These are phyloP conservation scores for Anarsia innoxiella DNA, from an alignment of 2,888 invertebrate genomes.

Conservation along the genomic window DNA sequence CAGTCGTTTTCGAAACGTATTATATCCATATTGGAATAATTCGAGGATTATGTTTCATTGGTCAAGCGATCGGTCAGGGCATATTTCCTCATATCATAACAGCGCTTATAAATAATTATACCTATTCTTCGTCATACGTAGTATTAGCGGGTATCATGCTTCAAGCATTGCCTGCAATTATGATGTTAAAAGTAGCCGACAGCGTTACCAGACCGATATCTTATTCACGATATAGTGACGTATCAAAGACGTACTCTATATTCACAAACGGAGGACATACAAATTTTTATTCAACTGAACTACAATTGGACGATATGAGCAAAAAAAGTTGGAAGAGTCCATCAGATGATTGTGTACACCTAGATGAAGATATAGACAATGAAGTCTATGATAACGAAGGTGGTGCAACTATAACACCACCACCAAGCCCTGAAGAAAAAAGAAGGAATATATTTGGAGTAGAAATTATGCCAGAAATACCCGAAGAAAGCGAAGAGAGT, in stretches of 20 bases:
- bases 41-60: conserved; percentile 52
- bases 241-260: conserved; percentile 52
- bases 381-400: conserved; percentile 32
- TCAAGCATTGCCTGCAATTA: conserved; percentile 55
- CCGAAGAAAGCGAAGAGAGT: conserved; percentile 66
- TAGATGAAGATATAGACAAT: conserved; percentile 33
- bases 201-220: conserved; percentile 39
- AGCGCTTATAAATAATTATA: conserved; percentile 50
- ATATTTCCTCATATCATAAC: conserved; percentile 62
- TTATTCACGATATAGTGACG: conserved; percentile 53
- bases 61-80: conserved; percentile 63
- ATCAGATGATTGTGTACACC: conserved; percentile 54
- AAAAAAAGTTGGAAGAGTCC: conserved; percentile 68
- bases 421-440: conserved; percentile 64
- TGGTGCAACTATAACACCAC: conserved; percentile 53
- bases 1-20: conserved; percentile 63
- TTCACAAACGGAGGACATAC: conserved; percentile 51
- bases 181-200: conserved; percentile 51
- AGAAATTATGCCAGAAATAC: conserved; percentile 70
- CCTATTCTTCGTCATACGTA: conserved; percentile 49
- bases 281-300: conserved; percentile 46
- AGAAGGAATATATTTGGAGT: conserved; percentile 66
- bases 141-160: conserved; percentile 55
- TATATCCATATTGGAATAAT: conserved; percentile 52
- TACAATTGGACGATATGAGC: conserved; percentile 57